Conservation (phyloP, 2,113 vertebrate species). For the Meriones unguiculatus region DNA sequence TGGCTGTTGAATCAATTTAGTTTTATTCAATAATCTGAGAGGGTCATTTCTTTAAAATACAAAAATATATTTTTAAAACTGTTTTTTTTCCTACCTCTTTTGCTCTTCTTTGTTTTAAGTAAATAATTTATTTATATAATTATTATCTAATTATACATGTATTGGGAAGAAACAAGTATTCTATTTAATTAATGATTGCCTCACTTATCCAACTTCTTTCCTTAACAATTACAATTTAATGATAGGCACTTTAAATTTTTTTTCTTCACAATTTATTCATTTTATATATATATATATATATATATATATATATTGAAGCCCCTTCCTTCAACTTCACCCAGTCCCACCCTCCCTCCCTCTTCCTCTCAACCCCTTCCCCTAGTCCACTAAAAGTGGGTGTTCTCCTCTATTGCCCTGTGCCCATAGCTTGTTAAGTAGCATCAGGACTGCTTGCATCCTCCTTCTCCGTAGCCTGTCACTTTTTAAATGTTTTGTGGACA, state of each 20-base stretch:
- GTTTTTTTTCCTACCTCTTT: neutral
- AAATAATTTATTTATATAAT: neutral
- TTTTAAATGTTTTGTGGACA: neutral
- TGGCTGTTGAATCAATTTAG: neutral
- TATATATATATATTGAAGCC: too few species aligned
- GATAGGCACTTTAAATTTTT: neutral
- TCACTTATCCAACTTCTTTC: neutral
- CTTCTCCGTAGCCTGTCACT: too few species aligned
- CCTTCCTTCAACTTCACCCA: too few species aligned
- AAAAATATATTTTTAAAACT: neutral
- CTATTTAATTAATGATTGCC: neutral
- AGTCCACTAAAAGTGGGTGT: too few species aligned
- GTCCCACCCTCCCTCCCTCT: too few species aligned
- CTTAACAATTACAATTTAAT: neutral
- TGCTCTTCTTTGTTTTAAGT: neutral
- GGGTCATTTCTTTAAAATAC: neutral
- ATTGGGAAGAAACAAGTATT: neutral
- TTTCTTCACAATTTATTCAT: too few species aligned
- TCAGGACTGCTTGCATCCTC: too few species aligned
- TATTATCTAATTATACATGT: neutral
- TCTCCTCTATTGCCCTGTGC: too few species aligned
- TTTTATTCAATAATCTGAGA: conserved; percentile 7
- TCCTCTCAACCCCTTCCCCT: too few species aligned
- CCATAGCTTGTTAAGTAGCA: too few species aligned
- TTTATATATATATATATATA: too few species aligned